phyloP scores from a whole-genome alignment of 2,797 vertebrate species.

The Clarias laeviceps region DNA sequence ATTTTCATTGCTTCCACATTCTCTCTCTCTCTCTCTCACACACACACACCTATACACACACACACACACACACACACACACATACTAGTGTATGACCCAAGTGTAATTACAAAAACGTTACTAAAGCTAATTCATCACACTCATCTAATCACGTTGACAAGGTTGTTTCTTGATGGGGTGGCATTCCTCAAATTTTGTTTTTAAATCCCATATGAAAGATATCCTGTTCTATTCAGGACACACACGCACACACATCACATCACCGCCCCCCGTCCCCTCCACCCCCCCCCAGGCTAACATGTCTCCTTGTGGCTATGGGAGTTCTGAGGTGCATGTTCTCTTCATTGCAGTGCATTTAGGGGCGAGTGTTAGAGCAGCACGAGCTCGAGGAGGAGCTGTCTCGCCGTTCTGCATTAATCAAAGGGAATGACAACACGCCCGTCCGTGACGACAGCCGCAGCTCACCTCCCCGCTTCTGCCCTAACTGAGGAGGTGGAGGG shows the following conservation, averaged over 20 bases:
- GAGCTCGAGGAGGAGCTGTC: slow-evolving; percentile 72
- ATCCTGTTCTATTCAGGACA: not conserved
- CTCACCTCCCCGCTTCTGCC: slow-evolving; percentile 64
- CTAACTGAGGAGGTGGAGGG: slow-evolving; percentile 49
- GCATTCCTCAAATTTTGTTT: slow-evolving; percentile 72
- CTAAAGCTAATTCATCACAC: slow-evolving; percentile 91
- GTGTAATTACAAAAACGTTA: slow-evolving; percentile 76
- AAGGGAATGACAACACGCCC: slow-evolving; percentile 86
- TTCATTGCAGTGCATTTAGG: slow-evolving; percentile 9
- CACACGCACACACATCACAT: not conserved
- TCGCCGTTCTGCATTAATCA: slow-evolving; percentile 92
- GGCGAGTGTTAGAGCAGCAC: slow-evolving; percentile 34
- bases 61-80: slow-evolving; percentile 11
- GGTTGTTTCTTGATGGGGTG: slow-evolving; percentile 84
- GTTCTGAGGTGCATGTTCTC: not conserved
- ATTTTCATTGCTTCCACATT: slow-evolving; percentile 6
- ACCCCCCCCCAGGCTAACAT: slow-evolving; percentile 28
- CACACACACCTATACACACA: slow-evolving; percentile 24
- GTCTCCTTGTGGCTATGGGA: slow-evolving; percentile 63
- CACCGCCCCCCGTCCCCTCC: not conserved
- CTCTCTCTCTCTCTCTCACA: not conserved
- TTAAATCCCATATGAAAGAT: slow-evolving; percentile 18
- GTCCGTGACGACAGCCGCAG: slow-evolving; percentile 80
- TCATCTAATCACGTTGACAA: slow-evolving; percentile 88
- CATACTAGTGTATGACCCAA: slow-evolving; percentile 73